These are phyloP conservation scores for Larimichthys crocea DNA, from an alignment of 2,113 vertebrate species.

Conservation along the genomic window DNA sequence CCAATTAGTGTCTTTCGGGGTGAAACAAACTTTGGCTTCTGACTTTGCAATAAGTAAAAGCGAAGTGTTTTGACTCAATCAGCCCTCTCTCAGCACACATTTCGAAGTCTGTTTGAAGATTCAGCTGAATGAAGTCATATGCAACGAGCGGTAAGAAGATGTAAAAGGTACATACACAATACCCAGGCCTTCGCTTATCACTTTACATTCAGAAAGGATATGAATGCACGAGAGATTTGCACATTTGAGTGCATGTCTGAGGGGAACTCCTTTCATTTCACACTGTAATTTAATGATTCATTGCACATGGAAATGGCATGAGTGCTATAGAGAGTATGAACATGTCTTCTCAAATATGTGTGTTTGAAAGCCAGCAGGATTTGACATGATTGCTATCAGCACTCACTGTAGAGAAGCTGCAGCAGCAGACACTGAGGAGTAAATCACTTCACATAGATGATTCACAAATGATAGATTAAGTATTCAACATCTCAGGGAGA, in stretches of 20 bases:
- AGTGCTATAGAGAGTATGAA: conserved; percentile 39
- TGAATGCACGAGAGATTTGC: conserved; percentile 20
- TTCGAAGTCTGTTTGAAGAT: conserved; percentile 76
- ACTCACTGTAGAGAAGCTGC: conserved; percentile 23
- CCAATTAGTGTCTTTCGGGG: conserved; percentile 16
- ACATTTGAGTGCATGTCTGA: conserved; percentile 18
- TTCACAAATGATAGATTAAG: conserved; percentile 62
- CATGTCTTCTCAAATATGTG: conserved; percentile 38
- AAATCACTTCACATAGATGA: conserved; percentile 49
- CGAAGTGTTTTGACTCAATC: conserved; percentile 58
- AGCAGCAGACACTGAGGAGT: conserved; percentile 34
- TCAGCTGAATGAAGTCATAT: conserved; percentile 66
- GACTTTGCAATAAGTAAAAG: conserved; percentile 41
- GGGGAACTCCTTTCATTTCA: conserved; percentile 42
- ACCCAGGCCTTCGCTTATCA: conserved; percentile 26
- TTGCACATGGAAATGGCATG: conserved; percentile 38
- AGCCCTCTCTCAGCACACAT: conserved; percentile 49
- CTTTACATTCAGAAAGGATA: conserved; percentile 25
- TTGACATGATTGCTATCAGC: conserved; percentile 49
- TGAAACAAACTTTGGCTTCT: conserved; percentile 34
- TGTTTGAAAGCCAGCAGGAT: conserved; percentile 31
- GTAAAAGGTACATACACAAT: conserved; percentile 39
- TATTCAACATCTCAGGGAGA: conserved; percentile 60
- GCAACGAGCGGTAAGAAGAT: conserved; percentile 32
- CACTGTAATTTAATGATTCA: conserved; percentile 51